Conservation (phyloP, 2,888 invertebrate genomes). For the Tipula lateralis region DNA sequence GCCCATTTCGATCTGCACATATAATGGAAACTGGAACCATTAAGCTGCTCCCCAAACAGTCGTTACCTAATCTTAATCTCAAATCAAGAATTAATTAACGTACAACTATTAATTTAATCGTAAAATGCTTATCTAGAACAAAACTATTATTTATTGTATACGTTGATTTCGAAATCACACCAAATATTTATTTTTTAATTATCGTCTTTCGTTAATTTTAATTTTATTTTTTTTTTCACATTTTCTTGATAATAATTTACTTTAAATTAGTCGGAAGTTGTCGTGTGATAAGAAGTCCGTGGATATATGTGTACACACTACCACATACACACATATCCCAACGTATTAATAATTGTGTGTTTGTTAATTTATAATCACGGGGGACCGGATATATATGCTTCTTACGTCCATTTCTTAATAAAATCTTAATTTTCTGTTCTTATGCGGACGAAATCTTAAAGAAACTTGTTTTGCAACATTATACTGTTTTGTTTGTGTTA, state of each 20-base stretch:
- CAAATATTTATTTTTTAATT: background rate
- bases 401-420: background rate
- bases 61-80: background rate
- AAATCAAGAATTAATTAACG: background rate
- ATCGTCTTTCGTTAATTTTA: background rate
- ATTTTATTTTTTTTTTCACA: no score
- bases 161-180: background rate
- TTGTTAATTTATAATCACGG: background rate
- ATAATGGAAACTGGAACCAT: no score
- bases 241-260: background rate
- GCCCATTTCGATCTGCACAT: no score
- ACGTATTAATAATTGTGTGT: background rate
- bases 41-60: no score
- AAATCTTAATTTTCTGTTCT: background rate
- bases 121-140: background rate
- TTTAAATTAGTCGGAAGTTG: conserved; percentile 25
- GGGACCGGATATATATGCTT: background rate
- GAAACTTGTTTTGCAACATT: background rate
- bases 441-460: background rate
- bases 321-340: background rate
- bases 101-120: background rate
- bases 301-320: background rate
- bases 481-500: no score
- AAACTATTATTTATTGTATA: background rate
- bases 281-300: background rate